These are phyloP conservation scores for Hydrotaea diabolus DNA, from an alignment of 2,888 invertebrate genomes.

Conservation along the genomic window DNA sequence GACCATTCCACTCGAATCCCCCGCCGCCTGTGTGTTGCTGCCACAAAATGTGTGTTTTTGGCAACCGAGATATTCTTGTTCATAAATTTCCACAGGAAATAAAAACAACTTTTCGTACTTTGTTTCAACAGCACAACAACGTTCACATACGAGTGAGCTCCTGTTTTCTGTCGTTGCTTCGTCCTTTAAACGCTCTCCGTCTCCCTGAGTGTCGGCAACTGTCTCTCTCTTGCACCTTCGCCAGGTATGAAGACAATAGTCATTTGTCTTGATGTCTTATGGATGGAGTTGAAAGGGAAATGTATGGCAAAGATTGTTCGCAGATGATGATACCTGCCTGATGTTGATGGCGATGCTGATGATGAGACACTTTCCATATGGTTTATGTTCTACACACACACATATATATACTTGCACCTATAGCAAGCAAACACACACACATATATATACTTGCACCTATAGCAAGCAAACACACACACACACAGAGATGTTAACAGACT, in stretches of 20 bases:
- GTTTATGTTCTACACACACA: conserved; percentile 39
- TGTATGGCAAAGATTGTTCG: conserved; percentile 16
- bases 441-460: too few relatives aligned
- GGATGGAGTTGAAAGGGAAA: conserved; percentile 25
- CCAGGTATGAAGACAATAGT: conserved; percentile 24
- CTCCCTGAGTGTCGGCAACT: too few relatives aligned
- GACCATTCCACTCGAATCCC: conserved; percentile 12
- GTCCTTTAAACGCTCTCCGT: background rate
- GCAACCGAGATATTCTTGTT: conserved; percentile 7
- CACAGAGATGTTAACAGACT: background rate
- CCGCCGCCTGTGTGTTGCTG: background rate
- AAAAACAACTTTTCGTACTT: conserved; percentile 15
- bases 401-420: too few relatives aligned
- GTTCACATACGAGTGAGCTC: background rate
- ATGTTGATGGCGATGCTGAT: background rate
- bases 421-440: too few relatives aligned
- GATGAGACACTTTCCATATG: conserved; percentile 47
- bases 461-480: too few relatives aligned
- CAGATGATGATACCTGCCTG: conserved; percentile 27
- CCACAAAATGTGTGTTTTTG: conserved; percentile 4
- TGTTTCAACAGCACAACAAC: conserved; percentile 1
- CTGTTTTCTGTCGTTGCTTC: background rate
- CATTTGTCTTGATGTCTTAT: conserved; percentile 33
- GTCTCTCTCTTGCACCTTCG: background rate
- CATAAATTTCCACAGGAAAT: conserved; percentile 2